phyloP scores from a whole-genome alignment of 2,797 vertebrate species.

The Benthosema pterotum region DNA sequence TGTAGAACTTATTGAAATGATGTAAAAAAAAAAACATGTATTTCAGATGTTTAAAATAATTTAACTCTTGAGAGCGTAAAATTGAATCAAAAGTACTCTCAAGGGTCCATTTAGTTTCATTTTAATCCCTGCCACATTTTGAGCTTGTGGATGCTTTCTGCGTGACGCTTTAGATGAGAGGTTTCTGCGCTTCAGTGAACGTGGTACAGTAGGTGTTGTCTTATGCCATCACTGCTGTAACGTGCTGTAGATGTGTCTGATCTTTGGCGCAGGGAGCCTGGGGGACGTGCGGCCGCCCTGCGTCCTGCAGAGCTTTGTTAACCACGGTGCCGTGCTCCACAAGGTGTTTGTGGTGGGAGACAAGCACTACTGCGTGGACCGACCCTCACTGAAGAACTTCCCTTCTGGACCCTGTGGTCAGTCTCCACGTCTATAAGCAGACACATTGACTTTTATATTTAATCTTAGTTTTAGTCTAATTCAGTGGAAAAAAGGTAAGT shows the following conservation, averaged over 20 bases:
- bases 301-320: conserved; percentile 82
- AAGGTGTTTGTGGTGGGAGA: conserved; percentile 84
- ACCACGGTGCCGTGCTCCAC: conserved; percentile 79
- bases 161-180: too few relatives aligned
- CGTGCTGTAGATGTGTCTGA: conserved; percentile 74
- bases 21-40: too few relatives aligned
- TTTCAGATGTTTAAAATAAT: too few relatives aligned
- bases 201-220: not conserved
- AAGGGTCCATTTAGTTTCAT: too few relatives aligned
- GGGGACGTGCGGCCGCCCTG: conserved; percentile 72
- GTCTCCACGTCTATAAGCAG: conserved; percentile 23
- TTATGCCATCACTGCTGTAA: not conserved
- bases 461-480: too few relatives aligned
- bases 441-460: not conserved
- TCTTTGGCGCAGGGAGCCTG: conserved; percentile 72
- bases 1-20: too few relatives aligned
- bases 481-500: too few relatives aligned
- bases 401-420: conserved; percentile 75
- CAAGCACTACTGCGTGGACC: conserved; percentile 76
- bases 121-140: too few relatives aligned
- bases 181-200: not conserved
- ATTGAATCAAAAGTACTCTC: too few relatives aligned
- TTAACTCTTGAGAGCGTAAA: too few relatives aligned
- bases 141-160: too few relatives aligned
- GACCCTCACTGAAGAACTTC: conserved; percentile 83